Base-by-base conservation (phyloP, 1,140 invertebrate species). In the Atta colombica region DNA sequence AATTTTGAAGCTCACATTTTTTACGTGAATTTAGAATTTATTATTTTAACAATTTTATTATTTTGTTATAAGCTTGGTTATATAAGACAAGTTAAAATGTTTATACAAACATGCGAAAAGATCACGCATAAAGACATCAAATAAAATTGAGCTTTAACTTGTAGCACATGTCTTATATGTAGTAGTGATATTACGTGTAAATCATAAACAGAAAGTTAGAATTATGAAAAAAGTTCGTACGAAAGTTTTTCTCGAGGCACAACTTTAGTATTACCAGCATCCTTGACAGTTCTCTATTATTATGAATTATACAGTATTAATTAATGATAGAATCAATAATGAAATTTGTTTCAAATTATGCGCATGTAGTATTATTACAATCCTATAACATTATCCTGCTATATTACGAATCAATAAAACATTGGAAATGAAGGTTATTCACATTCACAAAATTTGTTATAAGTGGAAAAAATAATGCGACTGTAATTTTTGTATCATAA, bases 201-300 rank as follows among this genome's bases (percentile, higher is more conserved):
- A 66, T 31, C 12, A 21, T 77, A 35, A 78, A 51, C n/a, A 65
- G 21, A 77, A 49, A 75, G n/a, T 78, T 31, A 53, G 5, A 21
- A 78, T 51, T 66, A 66, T 78, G 39, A 78, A 78, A 18, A 51
- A 78, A 77, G 21, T 77, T 77, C 4, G 5, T n/a, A 39, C 55
- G 0, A 49, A 66, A 68, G n/a, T 66, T 80, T 80, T 35, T 12
- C n/a, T 78, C 18, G 2, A 35, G 12, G 1, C 3, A 53, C 12
- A 68, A 68, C 63, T 80, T 80, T 68, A 14, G 68, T 68, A 68
- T 80, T 78, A 78, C 0, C 7, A 53, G 51, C 28, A 68, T 68
- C 14, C 45, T 53, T 68, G 61, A 78, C 28, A 69, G 45, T 68
- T 53, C 8, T 68, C 8, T 68, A 28, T 6, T 45, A 14, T 4